A percentile compares a stretch with the other conserved stretches of the same genome.
phyloP scores from a whole-genome alignment of 2,113 vertebrate genomes.

The Callaeas wilsoni region DNA sequence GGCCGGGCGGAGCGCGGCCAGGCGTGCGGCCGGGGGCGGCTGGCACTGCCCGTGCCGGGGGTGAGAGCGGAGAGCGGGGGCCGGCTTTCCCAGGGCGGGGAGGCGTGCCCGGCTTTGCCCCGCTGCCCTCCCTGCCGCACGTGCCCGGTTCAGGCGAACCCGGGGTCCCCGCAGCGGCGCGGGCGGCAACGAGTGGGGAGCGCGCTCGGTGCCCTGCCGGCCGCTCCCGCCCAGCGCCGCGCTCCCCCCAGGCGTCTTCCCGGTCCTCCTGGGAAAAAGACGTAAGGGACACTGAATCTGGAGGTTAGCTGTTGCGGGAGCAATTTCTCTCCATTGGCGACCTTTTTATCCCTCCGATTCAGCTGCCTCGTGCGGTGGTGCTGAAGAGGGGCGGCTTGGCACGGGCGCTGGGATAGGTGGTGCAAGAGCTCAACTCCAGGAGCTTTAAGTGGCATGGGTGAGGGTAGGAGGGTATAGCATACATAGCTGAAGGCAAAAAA shows the following conservation, averaged over 20 bases:
- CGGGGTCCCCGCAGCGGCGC: neutral
- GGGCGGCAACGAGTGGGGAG: no score
- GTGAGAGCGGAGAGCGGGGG: neutral
- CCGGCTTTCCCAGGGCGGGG: neutral
- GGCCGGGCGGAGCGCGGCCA: no score
- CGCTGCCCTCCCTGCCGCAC: neutral
- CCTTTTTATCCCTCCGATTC: neutral
- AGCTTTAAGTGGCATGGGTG: neutral
- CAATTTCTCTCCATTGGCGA: fast-evolving
- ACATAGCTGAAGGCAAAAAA: neutral
- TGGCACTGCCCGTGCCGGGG: neutral
- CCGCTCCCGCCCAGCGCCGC: fast-evolving
- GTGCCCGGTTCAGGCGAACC: fast-evolving
- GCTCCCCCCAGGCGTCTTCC: neutral
- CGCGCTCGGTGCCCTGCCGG: neutral
- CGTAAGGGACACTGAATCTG: fast-evolving
- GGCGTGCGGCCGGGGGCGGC: neutral
- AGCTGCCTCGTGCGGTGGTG: fast-evolving
- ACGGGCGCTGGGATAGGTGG: neutral
- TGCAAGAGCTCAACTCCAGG: neutral
- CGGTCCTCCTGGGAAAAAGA: neutral
- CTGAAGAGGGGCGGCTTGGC: neutral
- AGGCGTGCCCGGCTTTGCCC: neutral
- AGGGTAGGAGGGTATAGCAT: neutral
- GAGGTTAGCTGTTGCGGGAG: no score